These are phyloP conservation scores for Pterostichus niger DNA, from an alignment of 2,888 invertebrate species.

Conservation along the genomic window DNA sequence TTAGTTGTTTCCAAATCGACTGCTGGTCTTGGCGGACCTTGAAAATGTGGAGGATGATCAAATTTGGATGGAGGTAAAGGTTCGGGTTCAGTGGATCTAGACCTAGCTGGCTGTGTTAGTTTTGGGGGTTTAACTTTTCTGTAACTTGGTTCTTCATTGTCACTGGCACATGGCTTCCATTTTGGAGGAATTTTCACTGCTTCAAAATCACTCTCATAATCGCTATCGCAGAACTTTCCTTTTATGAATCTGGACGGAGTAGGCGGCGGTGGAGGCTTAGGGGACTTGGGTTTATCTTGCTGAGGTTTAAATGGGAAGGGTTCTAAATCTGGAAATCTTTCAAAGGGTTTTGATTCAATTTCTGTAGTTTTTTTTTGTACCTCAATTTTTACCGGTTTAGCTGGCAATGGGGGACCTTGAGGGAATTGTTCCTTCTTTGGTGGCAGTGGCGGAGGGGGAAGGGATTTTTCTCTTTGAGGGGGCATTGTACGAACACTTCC, in stretches of 20 bases:
- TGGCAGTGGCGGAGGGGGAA: slow-evolving; percentile 76
- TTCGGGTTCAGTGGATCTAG: slow-evolving; percentile 80
- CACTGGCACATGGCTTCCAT: slow-evolving; percentile 83
- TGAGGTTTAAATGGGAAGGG: slow-evolving; percentile 78
- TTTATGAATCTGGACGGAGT: slow-evolving; percentile 81
- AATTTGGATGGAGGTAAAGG: slow-evolving; percentile 80
- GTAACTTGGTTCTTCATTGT: slow-evolving; percentile 82
- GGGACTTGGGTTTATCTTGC: slow-evolving; percentile 75
- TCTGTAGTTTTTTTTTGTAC: slow-evolving; percentile 71
- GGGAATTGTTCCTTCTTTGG: slow-evolving; percentile 76
- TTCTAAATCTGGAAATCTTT: slow-evolving; percentile 77
- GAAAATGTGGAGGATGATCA: slow-evolving; percentile 78
- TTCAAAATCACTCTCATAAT: slow-evolving; percentile 85
- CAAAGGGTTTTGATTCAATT: slow-evolving; percentile 73
- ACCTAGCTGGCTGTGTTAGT: slow-evolving; percentile 74
- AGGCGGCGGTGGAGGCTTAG: slow-evolving; percentile 78
- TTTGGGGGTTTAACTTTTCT: slow-evolving; percentile 80
- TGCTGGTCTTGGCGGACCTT: slow-evolving; percentile 75
- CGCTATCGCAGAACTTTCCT: slow-evolving; percentile 81
- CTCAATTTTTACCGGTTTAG: slow-evolving; percentile 71
- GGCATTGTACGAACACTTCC: slow-evolving; percentile 80
- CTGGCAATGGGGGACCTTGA: slow-evolving; percentile 76
- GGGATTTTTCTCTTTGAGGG: slow-evolving; percentile 73
- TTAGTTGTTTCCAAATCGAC: slow-evolving; percentile 73
- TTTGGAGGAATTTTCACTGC: slow-evolving; percentile 76